Percentiles rank a stretch among this genome's conserved stretches.
Evolutionary conservation across 2,113 vertebrate genomes (phyloP).

Genomic region (Myanophis thanlyinensis): DNA sequence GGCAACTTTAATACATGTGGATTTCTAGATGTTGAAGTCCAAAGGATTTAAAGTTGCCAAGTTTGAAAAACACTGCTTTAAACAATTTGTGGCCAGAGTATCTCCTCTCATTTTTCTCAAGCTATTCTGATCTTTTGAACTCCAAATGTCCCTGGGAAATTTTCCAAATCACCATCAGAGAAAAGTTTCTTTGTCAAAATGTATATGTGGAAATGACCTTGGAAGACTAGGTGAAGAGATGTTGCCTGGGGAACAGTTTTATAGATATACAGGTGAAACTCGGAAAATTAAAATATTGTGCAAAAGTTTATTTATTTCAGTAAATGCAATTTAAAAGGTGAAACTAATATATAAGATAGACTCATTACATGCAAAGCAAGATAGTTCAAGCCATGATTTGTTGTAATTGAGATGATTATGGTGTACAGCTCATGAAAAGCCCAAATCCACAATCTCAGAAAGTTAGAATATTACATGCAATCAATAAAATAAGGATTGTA

Average conservation of each 20-base stretch:
- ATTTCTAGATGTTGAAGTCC: not conserved
- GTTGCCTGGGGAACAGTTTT: not conserved
- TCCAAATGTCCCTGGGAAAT: not conserved
- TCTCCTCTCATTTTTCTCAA: not conserved
- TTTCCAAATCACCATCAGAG: not conserved
- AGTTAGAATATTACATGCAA: too few relatives aligned
- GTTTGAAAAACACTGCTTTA: not conserved
- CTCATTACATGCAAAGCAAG: too few relatives aligned
- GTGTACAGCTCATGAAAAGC: too few relatives aligned
- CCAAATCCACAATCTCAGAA: too few relatives aligned
- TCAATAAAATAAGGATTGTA: too few relatives aligned
- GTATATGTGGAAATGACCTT: not conserved
- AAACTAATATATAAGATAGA: too few relatives aligned
- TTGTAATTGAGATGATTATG: too few relatives aligned
- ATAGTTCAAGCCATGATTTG: too few relatives aligned
- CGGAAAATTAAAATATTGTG: too few relatives aligned
- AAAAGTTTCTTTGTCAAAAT: not conserved
- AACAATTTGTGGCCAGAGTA: not conserved
- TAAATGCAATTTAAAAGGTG: too few relatives aligned
- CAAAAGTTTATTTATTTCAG: too few relatives aligned
- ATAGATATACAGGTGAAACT: too few relatives aligned
- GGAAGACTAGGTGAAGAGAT: not conserved
- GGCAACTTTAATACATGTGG: not conserved
- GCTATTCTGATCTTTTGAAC: not conserved
- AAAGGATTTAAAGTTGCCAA: not conserved